phyloP scores from a whole-genome alignment of 2,888 invertebrate genomes.

The Marasmarcha lunaedactyla region DNA sequence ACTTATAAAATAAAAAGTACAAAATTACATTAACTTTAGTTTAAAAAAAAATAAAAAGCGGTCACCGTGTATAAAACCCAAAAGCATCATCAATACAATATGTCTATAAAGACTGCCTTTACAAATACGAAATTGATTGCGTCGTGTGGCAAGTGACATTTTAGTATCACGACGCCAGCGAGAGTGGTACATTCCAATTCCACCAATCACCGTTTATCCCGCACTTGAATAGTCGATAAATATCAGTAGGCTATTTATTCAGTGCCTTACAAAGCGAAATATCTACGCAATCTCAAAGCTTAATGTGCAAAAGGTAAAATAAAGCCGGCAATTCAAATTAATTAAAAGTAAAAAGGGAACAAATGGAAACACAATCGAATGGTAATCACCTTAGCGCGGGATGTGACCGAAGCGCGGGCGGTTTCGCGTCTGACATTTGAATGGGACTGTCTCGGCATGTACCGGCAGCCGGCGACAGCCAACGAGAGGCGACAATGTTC shows the following conservation, averaged over 20 bases:
- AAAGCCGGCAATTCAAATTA: too few species aligned
- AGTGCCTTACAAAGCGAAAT: too few species aligned
- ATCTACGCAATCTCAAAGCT: too few species aligned
- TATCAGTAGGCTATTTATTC: too few species aligned
- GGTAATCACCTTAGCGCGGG: constrained; percentile 12
- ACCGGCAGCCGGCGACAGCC: constrained; percentile 60
- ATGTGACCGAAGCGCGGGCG: constrained; percentile 25
- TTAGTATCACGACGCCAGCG: constrained; percentile 41
- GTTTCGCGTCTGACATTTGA: constrained; percentile 63
- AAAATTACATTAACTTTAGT: too few species aligned
- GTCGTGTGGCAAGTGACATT: constrained; percentile 66
- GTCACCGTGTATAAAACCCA: too few species aligned
- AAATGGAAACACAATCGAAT: too few species aligned
- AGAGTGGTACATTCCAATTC: constrained; percentile 14
- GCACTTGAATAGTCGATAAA: too few species aligned
- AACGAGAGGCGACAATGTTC: constrained; percentile 66
- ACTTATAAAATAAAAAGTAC: too few species aligned
- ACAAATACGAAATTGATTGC: constrained; percentile 71
- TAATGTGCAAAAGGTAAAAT: too few species aligned
- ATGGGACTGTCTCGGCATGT: constrained; percentile 64
- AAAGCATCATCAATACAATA: constrained; percentile 34
- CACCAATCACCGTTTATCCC: not conserved
- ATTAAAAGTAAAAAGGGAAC: too few species aligned
- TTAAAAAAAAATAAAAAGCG: too few species aligned
- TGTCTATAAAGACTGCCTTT: constrained; percentile 47